Evolutionary conservation across 2,113 vertebrate genomes (phyloP).

Genomic region (Isurus oxyrinchus): DNA sequence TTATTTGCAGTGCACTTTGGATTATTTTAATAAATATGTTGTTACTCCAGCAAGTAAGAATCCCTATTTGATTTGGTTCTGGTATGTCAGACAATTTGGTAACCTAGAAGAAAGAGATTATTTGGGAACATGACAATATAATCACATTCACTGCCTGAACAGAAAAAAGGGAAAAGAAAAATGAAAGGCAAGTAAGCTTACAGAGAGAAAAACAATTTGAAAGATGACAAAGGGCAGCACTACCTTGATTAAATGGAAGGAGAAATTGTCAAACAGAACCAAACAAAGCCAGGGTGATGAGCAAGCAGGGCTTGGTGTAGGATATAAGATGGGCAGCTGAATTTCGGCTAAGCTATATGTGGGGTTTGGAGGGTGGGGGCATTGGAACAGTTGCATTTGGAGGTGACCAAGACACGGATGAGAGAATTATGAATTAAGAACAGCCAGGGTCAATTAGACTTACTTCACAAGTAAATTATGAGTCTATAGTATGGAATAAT

Average conservation of each 20-base stretch:
- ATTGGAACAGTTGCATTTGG: not conserved
- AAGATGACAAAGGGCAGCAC: not conserved
- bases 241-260: not conserved
- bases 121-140: not conserved
- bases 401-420: not conserved
- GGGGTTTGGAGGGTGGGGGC: not conserved
- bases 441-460: not conserved
- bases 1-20: not conserved
- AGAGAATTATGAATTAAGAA: not conserved
- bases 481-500: not conserved
- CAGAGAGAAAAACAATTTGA: not conserved
- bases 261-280: not conserved
- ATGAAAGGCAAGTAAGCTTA: not conserved
- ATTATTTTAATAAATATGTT: not conserved
- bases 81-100: not conserved
- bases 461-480: not conserved
- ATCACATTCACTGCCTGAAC: not conserved
- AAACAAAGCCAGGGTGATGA: not conserved
- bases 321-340: not conserved
- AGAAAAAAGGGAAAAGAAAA: not conserved
- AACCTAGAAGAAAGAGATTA: not conserved
- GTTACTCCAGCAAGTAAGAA: not conserved
- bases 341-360: not conserved
- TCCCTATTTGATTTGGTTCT: not conserved
- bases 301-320: not conserved